phyloP scores from a whole-genome alignment of 1,140 invertebrate species.

The Telenomus remus region DNA sequence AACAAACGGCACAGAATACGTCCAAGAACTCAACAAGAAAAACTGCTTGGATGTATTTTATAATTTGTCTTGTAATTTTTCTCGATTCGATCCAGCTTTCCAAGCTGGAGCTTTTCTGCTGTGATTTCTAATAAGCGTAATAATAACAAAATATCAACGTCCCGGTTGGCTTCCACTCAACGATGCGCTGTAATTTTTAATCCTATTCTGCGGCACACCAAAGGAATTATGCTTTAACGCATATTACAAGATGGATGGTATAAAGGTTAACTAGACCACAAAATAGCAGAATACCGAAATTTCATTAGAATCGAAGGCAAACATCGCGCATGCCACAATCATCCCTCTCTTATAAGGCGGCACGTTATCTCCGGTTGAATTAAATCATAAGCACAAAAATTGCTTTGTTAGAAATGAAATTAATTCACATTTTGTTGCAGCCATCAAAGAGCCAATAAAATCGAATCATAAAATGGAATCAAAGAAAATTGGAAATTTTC shows the following conservation, averaged over 20 bases:
- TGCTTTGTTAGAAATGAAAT: neutral
- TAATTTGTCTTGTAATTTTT: no score
- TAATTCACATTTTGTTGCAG: no score
- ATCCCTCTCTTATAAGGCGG: constrained; percentile 20
- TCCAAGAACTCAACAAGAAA: no score
- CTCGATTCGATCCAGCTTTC: no score
- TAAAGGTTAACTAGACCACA: constrained; percentile 47
- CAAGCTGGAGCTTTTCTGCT: no score
- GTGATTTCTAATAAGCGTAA: neutral
- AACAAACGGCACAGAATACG: no score
- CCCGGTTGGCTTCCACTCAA: constrained; percentile 19
- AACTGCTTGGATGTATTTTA: no score
- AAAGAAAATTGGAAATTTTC: no score
- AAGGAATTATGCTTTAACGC: constrained; percentile 54
- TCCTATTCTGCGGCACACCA: constrained; percentile 35
- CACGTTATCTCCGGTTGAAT: constrained; percentile 11
- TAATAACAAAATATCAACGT: constrained; percentile 18
- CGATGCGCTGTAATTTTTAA: constrained; percentile 40
- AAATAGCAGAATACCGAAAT: constrained; percentile 53
- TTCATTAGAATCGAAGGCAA: constrained; percentile 53
- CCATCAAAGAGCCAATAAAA: no score
- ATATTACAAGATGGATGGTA: constrained; percentile 48
- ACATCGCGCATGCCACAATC: constrained; percentile 25
- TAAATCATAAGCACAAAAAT: neutral
- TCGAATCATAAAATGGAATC: no score